Percentiles rank a stretch among this genome's conserved stretches.
phyloP scores from a whole-genome alignment of 2,888 invertebrate genomes.

The Pollenia amentaria region DNA sequence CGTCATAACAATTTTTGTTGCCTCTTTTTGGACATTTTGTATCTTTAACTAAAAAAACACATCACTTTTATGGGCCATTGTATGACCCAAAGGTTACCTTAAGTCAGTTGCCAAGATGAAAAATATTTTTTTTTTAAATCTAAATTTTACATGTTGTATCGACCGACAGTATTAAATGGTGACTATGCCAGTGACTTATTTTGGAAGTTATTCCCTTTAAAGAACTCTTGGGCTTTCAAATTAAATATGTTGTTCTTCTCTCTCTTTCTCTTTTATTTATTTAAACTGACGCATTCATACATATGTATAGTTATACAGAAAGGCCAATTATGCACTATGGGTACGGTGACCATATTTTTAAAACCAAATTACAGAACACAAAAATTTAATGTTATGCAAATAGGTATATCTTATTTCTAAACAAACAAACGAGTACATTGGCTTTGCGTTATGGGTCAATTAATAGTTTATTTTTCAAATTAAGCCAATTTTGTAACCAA shows the following conservation, averaged over 20 bases:
- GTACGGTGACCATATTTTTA: too few species aligned
- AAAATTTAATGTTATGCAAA: too few species aligned
- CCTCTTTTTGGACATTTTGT: constrained; percentile 18
- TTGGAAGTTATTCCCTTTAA: constrained; percentile 40
- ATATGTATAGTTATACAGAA: neutral
- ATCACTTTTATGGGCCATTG: constrained; percentile 64
- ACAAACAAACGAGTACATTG: too few species aligned
- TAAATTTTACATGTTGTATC: constrained; percentile 10
- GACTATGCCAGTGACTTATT: constrained; percentile 5
- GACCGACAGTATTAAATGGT: constrained; percentile 22
- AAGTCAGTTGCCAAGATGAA: constrained; percentile 26
- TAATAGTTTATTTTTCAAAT: neutral
- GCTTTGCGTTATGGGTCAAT: too few species aligned
- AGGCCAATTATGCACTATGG: constrained; percentile 44
- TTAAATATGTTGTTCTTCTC: constrained; percentile 49
- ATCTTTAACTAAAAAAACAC: constrained; percentile 29
- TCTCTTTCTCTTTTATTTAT: constrained; percentile 34
- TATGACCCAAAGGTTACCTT: constrained; percentile 64
- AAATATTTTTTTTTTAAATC: constrained; percentile 34
- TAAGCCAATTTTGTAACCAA: too few species aligned
- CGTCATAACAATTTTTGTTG: constrained; percentile 52
- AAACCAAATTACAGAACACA: too few species aligned
- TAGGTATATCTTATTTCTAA: too few species aligned
- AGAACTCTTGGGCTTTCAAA: constrained; percentile 58
- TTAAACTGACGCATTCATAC: constrained; percentile 19